These are phyloP conservation scores for Eudyptes chrysolophus DNA, from an alignment of 2,113 vertebrate genomes.

Conservation along the genomic window DNA sequence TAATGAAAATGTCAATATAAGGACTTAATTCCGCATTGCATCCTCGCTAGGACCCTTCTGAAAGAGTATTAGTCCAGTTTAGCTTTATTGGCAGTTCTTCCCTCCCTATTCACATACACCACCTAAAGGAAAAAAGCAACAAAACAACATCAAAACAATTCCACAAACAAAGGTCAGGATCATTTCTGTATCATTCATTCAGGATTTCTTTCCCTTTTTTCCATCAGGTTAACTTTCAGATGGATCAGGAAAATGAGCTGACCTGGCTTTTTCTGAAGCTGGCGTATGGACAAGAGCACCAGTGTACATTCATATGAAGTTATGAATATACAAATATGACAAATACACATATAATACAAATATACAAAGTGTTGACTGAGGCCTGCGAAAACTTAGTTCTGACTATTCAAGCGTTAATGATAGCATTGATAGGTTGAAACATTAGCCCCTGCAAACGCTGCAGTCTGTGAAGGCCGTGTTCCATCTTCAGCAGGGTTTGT, in stretches of 20 bases:
- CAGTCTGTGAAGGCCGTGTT: neutral
- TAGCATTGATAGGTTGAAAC: neutral
- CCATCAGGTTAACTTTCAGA: neutral
- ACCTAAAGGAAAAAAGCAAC: neutral
- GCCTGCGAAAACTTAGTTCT: neutral
- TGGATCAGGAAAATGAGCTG: accelerated
- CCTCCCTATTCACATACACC: neutral
- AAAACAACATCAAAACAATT: neutral
- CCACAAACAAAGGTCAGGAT: neutral
- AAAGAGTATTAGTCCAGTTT: neutral
- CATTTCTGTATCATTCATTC: neutral
- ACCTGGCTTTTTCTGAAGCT: neutral
- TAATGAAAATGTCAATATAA: neutral
- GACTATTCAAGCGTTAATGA: neutral
- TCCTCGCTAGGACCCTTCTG: neutral
- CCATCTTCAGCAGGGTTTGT: neutral
- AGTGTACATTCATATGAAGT: neutral
- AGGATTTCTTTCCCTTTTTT: neutral
- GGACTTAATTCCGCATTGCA: neutral
- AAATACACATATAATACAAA: neutral
- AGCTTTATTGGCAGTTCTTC: neutral
- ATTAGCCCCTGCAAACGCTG: neutral
- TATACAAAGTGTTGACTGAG: neutral
- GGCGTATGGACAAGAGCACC: neutral
- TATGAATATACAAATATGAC: accelerated